Evolutionary conservation across 1,140 invertebrate genomes (phyloP), one percentile per base, ranked within the genome.

Genomic region (Meloidogyne hapla): DNA sequence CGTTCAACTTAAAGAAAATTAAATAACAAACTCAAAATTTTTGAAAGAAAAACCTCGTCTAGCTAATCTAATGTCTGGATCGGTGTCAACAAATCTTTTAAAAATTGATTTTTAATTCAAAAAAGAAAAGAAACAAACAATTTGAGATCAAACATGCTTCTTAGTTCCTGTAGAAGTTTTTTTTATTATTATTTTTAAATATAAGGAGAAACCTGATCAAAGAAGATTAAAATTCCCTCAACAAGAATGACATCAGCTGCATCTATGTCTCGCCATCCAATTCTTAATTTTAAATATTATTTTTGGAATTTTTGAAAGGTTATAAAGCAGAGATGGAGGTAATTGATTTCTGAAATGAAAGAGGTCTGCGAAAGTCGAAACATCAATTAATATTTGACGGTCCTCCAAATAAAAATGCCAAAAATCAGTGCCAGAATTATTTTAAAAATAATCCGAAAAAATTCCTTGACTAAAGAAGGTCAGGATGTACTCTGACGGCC

Each of bases 201-300:
- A 5, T 5, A 15, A n/a, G 1, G 33, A 33, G 9, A 56, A 12
- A 48, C 93, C 13, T 78, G 93, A 88, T 95, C 95, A 88, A 98
- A 98, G 89, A 99, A 99, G 3, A 96, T 93, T 63, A 99, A 90
- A 87, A 99, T 98, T 56, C 96, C 96, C 89, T 99, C 96, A 84
- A 98, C 94, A 10, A 99, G 89, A 15, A 99, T 94, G 61, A 99
- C 96, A 89, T 99, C 96, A 0, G 95, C 94, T n/a, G 95, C 94
- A 88, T 97, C 95, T 69, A 98, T 93, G 0, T 92, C 92, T 40
- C 92, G 91, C 76, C 91, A 90, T 74, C 89, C 86, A 84, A 92
- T 90, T 81, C 91, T 91, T 69, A 91, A 90, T 80, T 91, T 93
- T 77, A 67, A 61, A 77, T 1, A 66, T 42, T 15, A 10, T 71